Evolutionary conservation across 92 coral and sea anemone species (phyloP).

Genomic region (Epizoanthus scotinus): DNA sequence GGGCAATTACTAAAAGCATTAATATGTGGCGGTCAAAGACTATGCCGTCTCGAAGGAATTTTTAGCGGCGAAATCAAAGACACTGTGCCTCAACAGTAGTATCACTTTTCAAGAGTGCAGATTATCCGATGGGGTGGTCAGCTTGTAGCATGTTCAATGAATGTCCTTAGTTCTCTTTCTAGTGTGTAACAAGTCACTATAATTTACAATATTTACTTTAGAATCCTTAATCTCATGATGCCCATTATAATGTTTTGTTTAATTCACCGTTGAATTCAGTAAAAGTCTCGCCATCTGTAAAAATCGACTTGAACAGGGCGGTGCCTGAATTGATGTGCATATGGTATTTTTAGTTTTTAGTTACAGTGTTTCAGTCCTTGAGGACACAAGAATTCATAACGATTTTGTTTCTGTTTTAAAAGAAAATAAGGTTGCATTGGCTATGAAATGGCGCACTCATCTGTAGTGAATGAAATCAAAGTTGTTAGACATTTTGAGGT

Average conservation of each 20-base stretch:
- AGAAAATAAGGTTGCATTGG: neutral
- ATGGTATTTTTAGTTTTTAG: conserved; percentile 6
- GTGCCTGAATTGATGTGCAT: neutral
- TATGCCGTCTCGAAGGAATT: conserved; percentile 40
- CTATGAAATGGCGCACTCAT: neutral
- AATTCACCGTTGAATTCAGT: neutral
- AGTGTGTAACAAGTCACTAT: neutral
- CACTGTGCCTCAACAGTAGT: conserved; percentile 10
- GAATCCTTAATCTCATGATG: neutral
- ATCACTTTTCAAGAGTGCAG: conserved; percentile 22
- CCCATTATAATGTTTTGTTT: neutral
- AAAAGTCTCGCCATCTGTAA: conserved; percentile 28
- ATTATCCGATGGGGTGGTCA: conserved; percentile 11
- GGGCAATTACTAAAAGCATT: neutral
- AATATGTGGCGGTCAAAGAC: neutral
- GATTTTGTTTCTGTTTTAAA: neutral
- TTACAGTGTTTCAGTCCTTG: neutral
- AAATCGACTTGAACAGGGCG: conserved; percentile 30
- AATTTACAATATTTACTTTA: neutral
- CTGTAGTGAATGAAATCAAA: neutral
- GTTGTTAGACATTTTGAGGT: neutral
- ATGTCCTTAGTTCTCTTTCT: conserved; percentile 16
- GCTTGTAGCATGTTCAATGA: conserved; percentile 25
- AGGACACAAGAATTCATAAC: conserved; percentile 7
- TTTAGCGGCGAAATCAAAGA: conserved; percentile 33